phyloP scores from a whole-genome alignment of 1,140 invertebrate species.

The Lanistes nyassanus region DNA sequence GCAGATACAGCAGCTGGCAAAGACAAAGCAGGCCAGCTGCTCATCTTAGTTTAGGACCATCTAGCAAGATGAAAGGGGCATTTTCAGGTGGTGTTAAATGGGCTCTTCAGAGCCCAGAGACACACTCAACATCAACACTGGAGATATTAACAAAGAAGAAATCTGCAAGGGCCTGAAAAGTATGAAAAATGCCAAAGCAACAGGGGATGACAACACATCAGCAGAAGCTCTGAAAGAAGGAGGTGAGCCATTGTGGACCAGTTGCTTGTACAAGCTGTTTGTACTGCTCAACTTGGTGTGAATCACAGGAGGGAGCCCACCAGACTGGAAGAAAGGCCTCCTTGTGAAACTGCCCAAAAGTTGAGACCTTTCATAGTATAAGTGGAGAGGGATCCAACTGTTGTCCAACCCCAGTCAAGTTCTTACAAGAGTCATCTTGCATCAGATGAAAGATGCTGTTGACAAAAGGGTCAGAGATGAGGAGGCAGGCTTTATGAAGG shows the following conservation, averaged over 20 bases:
- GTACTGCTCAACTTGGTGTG: slow-evolving; percentile 4
- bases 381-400: neutral
- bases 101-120: neutral
- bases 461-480: neutral
- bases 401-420: neutral
- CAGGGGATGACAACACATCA: neutral
- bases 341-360: too few species aligned
- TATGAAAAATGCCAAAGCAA: neutral
- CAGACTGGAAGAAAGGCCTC: too few species aligned
- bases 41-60: neutral
- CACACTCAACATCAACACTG: neutral
- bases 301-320: too few species aligned
- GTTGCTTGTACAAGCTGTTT: too few species aligned
- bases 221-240: neutral
- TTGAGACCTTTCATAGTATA: neutral
- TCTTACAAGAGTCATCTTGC: too few species aligned
- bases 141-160: too few species aligned
- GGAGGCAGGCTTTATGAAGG: neutral
- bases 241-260: slow-evolving; percentile 1
- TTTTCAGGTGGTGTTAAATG: neutral
- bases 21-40: neutral
- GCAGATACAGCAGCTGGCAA: neutral
- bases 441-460: neutral
- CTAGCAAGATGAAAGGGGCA: neutral
- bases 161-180: neutral